phyloP scores from a whole-genome alignment of 1,140 invertebrate species.

The Sitophilus oryzae region DNA sequence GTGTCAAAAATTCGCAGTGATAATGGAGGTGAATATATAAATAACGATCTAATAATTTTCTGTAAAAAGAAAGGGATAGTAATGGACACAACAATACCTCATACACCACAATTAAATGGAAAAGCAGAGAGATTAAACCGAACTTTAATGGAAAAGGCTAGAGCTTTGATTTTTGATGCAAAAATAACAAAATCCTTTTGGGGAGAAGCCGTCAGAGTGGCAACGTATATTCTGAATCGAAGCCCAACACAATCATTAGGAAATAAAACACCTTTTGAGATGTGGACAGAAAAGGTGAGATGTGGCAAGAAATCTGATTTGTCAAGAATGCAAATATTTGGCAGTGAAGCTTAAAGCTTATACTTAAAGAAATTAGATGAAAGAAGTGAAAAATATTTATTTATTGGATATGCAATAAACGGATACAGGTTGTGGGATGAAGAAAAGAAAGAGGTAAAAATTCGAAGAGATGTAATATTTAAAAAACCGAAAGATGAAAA shows the following conservation, averaged over 20 bases:
- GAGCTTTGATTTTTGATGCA: conserved; percentile 36
- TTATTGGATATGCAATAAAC: no score
- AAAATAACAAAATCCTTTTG: conserved; percentile 30
- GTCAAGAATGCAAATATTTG: conserved; percentile 32
- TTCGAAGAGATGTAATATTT: background rate
- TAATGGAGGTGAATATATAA: conserved; percentile 30
- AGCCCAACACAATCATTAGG: conserved; percentile 17
- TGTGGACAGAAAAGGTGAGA: no score
- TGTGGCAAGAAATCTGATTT: conserved; percentile 33
- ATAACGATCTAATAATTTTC: conserved; percentile 25
- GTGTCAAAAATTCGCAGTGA: conserved; percentile 9
- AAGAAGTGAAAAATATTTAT: no score
- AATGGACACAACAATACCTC: conserved; percentile 26
- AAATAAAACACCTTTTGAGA: conserved; percentile 35
- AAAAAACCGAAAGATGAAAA: background rate
- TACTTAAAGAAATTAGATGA: conserved; percentile 13
- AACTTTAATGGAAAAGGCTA: conserved; percentile 36
- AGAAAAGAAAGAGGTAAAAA: no score
- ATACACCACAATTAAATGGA: conserved; percentile 43
- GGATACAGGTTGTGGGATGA: no score
- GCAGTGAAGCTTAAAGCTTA: conserved; percentile 26
- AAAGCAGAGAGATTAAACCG: conserved; percentile 41
- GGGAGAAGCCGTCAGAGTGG: conserved; percentile 33
- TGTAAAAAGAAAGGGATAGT: conserved; percentile 27
- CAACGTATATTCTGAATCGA: conserved; percentile 34